phyloP scores from a whole-genome alignment of 2,113 vertebrate species.

The Pseudonaja textilis region DNA sequence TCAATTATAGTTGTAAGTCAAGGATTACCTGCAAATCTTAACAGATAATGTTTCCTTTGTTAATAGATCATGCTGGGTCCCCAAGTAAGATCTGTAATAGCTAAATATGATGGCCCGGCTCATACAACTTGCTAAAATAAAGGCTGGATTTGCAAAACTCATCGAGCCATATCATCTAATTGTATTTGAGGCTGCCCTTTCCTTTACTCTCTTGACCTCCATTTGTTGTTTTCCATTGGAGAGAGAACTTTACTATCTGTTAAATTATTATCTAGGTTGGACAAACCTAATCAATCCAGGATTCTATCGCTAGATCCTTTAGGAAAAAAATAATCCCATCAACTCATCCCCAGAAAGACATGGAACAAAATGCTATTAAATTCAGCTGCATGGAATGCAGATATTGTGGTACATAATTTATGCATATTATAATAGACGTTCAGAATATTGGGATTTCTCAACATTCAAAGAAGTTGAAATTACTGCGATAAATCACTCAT shows the following conservation, averaged over 20 bases:
- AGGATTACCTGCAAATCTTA: background rate
- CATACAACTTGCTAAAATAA: background rate
- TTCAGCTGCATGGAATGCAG: conserved; percentile 1
- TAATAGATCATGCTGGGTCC: background rate
- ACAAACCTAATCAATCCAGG: background rate
- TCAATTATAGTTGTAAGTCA: background rate
- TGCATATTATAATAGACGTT: conserved; percentile 3
- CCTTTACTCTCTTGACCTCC: background rate
- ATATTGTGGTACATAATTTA: conserved; percentile 20
- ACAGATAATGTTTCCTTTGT: background rate
- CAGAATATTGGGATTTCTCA: conserved; percentile 25
- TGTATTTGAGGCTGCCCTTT: background rate
- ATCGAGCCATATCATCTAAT: background rate
- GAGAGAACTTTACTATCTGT: background rate
- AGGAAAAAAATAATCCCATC: background rate
- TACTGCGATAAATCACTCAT: conserved; percentile 38
- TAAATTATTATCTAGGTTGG: background rate
- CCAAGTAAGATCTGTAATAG: background rate
- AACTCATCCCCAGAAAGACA: background rate
- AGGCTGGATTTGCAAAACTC: background rate
- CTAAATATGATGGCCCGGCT: background rate
- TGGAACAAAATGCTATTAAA: background rate
- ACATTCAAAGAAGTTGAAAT: conserved; percentile 38
- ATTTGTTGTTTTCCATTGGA: background rate
- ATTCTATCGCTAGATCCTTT: background rate